phyloP scores from a whole-genome alignment of 1,140 invertebrate genomes.

The Drosophila sproati region DNA sequence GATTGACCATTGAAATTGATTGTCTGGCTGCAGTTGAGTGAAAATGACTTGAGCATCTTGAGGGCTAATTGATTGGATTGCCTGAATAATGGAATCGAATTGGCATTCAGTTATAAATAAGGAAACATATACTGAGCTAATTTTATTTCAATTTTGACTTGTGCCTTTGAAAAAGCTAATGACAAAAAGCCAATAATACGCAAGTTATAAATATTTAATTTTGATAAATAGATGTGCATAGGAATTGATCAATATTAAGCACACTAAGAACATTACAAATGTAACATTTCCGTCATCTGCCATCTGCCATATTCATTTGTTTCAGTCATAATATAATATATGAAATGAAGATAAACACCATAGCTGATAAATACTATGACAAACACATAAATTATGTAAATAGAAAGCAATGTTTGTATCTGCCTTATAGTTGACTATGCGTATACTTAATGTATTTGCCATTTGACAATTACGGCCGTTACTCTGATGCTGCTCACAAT shows the following conservation, averaged over 20 bases:
- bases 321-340: too few species aligned
- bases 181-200: background rate
- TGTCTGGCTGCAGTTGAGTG: constrained; percentile 35
- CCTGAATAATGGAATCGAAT: constrained; percentile 9
- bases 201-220: background rate
- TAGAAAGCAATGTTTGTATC: background rate
- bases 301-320: too few species aligned
- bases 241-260: too few species aligned
- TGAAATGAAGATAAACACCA: too few species aligned
- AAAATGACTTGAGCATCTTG: constrained; percentile 29
- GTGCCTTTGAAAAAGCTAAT: background rate
- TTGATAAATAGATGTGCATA: too few species aligned
- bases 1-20: constrained; percentile 25
- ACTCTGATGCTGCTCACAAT: constrained; percentile 7
- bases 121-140: constrained; percentile 7
- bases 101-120: constrained; percentile 23
- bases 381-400: too few species aligned
- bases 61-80: constrained; percentile 43
- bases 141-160: constrained; percentile 8
- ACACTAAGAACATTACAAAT: too few species aligned
- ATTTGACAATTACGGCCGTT: constrained; percentile 15
- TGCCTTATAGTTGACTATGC: background rate
- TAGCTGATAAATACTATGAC: too few species aligned
- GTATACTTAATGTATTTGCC: constrained; percentile 31
- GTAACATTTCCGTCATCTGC: too few species aligned